Percentiles rank a stretch among this genome's conserved stretches.
These are phyloP conservation scores for Syngnathus floridae DNA, from an alignment of 2,113 vertebrate species.

Conservation along the genomic window DNA sequence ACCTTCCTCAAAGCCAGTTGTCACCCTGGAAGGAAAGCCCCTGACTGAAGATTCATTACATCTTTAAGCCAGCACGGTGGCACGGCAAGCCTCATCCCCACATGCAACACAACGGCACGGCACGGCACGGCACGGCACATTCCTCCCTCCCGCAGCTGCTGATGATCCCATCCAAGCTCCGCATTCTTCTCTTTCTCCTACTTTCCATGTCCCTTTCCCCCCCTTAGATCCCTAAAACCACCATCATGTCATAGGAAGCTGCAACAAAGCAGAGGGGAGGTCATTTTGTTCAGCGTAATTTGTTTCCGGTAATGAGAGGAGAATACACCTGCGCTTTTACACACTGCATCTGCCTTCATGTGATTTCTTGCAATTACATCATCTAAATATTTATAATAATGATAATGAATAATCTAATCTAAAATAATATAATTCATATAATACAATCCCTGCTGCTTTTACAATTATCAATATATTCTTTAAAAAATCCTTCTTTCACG, in stretches of 20 bases:
- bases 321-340: conserved; percentile 1
- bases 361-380: conserved; percentile 66
- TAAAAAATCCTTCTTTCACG: not conserved
- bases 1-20: conserved; percentile 93
- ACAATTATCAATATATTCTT: conserved; percentile 23
- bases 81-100: conserved; percentile 71
- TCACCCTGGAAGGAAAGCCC: conserved; percentile 84
- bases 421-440: too few species aligned
- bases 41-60: conserved; percentile 89
- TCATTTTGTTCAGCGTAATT: not conserved
- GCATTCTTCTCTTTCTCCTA: conserved; percentile 43
- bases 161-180: conserved; percentile 55
- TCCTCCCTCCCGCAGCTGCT: conserved; percentile 68
- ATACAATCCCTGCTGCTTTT: conserved; percentile 20
- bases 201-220: conserved; percentile 32
- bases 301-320: conserved; percentile 11
- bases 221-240: conserved; percentile 43
- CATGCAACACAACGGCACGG: conserved; percentile 67
- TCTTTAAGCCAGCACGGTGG: conserved; percentile 84
- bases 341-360: conserved; percentile 15
- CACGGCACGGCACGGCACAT: conserved; percentile 70
- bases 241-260: conserved; percentile 22
- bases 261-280: conserved; percentile 8
- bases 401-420: not conserved
- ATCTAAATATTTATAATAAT: conserved; percentile 33